Conservation (phyloP, 2,797 vertebrate species). For the Silurus aristotelis region DNA sequence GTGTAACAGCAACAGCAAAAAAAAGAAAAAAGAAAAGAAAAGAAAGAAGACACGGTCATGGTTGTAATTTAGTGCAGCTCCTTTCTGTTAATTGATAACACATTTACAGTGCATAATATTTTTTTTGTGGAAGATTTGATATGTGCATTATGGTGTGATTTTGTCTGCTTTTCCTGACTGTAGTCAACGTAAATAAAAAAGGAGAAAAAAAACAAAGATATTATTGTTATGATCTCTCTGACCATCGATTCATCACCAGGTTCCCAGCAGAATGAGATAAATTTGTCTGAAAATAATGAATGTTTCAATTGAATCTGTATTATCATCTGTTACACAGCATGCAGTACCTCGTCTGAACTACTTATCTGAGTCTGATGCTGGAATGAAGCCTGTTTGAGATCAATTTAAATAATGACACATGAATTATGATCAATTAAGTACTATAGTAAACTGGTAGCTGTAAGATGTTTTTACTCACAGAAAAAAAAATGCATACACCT, state of each 20-base stretch:
- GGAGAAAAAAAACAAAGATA: background rate
- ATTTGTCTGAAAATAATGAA: background rate
- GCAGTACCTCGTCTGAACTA: background rate
- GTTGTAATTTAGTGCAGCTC: slow-evolving; percentile 10
- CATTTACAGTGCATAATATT: slow-evolving; percentile 11
- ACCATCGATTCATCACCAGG: background rate
- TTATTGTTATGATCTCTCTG: slow-evolving; percentile 26
- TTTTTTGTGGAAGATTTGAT: slow-evolving; percentile 34
- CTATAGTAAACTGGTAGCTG: background rate
- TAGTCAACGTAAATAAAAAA: slow-evolving; percentile 42
- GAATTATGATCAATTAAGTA: background rate
- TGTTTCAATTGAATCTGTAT: background rate
- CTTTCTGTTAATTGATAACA: slow-evolving; percentile 40
- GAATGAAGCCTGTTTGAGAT: background rate
- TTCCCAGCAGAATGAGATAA: background rate
- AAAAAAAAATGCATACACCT: no score
- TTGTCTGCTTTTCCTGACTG: slow-evolving; percentile 43
- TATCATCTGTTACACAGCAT: background rate
- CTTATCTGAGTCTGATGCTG: background rate
- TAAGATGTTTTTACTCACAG: background rate
- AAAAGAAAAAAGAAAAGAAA: background rate
- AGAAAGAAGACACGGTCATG: background rate
- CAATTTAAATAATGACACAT: background rate
- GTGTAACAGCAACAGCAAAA: background rate
- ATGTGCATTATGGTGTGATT: slow-evolving; percentile 32